Conservation (phyloP, 2,797 vertebrate species). For the Gorsachius magnificus region DNA sequence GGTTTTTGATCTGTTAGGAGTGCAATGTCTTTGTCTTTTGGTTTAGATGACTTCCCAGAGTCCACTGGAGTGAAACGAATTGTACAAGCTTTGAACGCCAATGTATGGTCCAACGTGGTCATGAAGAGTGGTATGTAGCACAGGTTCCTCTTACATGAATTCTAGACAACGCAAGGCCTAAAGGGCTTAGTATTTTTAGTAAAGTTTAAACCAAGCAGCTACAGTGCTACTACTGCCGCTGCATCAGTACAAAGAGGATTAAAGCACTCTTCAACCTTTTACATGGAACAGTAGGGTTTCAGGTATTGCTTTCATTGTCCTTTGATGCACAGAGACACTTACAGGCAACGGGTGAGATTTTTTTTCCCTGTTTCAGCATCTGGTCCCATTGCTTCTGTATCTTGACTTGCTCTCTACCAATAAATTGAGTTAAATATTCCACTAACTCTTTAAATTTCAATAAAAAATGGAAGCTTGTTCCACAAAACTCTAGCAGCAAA, state of each 20-base stretch:
- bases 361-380: neutral
- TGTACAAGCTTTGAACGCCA: constrained; percentile 94
- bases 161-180: neutral
- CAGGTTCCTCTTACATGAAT: rapidly evolving
- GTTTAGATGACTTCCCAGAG: constrained; percentile 95
- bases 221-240: neutral
- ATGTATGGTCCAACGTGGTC: constrained; percentile 94
- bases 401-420: neutral
- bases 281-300: neutral
- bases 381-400: neutral
- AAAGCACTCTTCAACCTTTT: neutral
- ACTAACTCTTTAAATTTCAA: neutral
- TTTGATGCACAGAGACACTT: neutral
- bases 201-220: neutral
- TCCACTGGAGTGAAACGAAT: constrained; percentile 95
- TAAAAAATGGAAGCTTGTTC: neutral
- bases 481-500: neutral
- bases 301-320: neutral
- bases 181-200: neutral
- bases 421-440: neutral
- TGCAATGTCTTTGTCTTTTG: neutral
- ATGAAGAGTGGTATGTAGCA: constrained; percentile 90
- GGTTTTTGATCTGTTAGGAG: rapidly evolving
- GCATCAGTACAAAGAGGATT: neutral
- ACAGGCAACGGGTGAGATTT: neutral